A percentile compares a stretch with the other conserved stretches of the same genome.
These are phyloP conservation scores for Macrotrachela quadricornifera DNA, from an alignment of 1,140 invertebrate species.

Conservation along the genomic window DNA sequence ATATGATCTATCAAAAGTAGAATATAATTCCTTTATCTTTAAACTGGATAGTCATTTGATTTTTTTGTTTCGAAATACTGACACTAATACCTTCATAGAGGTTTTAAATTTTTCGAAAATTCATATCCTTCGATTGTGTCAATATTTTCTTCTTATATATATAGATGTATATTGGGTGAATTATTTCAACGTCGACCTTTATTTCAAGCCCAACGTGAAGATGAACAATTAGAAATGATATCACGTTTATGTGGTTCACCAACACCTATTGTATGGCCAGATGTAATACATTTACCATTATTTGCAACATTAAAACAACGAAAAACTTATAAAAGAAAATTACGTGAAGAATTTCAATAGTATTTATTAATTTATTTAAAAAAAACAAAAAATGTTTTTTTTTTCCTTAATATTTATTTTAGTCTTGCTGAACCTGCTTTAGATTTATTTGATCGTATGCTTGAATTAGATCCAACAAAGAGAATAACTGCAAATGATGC, in stretches of 20 bases:
- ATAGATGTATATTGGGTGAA: slow-evolving; percentile 81
- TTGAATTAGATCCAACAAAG: slow-evolving; percentile 77
- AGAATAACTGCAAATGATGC: slow-evolving; percentile 82
- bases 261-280: slow-evolving; percentile 86
- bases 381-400: no score
- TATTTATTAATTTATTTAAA: slow-evolving; percentile 38
- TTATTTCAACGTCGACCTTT: slow-evolving; percentile 84
- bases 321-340: slow-evolving; percentile 57
- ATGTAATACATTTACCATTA: slow-evolving; percentile 73
- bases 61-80: background rate
- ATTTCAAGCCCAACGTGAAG: slow-evolving; percentile 80
- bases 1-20: no score
- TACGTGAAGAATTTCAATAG: slow-evolving; percentile 55
- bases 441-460: slow-evolving; percentile 82
- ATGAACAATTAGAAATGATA: slow-evolving; percentile 81
- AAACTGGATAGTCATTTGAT: background rate
- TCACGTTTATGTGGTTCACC: slow-evolving; percentile 83
- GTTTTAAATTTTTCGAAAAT: background rate
- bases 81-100: no score
- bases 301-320: slow-evolving; percentile 71
- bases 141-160: no score
- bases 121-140: background rate
- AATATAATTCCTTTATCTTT: background rate
- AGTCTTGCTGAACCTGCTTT: slow-evolving; percentile 41
- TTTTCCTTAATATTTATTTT: no score